Percentiles rank a stretch among this genome's conserved stretches.
These are phyloP conservation scores for Andrena hattorfiana DNA, from an alignment of 2,888 invertebrate genomes.

Conservation along the genomic window DNA sequence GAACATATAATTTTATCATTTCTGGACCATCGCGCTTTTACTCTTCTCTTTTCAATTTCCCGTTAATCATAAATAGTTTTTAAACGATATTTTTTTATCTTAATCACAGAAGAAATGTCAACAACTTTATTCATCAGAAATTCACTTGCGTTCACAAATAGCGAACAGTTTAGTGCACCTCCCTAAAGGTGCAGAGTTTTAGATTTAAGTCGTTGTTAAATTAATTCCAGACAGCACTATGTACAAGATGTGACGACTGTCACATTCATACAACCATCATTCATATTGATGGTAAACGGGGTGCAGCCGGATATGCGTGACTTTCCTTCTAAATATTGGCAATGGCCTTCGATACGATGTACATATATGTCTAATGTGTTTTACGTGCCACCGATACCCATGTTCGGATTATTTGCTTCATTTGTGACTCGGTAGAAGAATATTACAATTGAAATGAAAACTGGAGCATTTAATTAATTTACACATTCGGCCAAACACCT, in stretches of 20 bases:
- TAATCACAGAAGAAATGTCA: not conserved
- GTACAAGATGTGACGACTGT: slow-evolving; percentile 71
- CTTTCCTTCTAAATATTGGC: slow-evolving; percentile 63
- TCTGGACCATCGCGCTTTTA: no score
- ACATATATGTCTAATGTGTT: not conserved
- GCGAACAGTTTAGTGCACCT: not conserved
- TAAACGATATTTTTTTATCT: no score
- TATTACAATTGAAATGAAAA: no score
- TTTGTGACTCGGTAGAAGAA: no score
- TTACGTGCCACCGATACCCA: no score
- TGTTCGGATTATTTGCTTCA: no score
- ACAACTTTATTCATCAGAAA: not conserved
- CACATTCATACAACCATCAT: slow-evolving; percentile 65
- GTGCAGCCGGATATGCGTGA: slow-evolving; percentile 69
- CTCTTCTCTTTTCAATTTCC: no score
- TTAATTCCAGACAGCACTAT: slow-evolving; percentile 51
- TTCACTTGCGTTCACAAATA: not conserved
- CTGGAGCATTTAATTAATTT: no score
- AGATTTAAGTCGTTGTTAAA: slow-evolving; percentile 8
- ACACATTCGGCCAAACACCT: no score
- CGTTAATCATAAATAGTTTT: no score
- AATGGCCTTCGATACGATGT: slow-evolving; percentile 37
- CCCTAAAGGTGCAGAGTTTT: not conserved
- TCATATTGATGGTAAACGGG: slow-evolving; percentile 74
- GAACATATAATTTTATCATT: no score